Evolutionary conservation across 2,888 invertebrate species (phyloP), one percentile per base, ranked within the genome.

Genomic region (Pachycephus smyrnensis): DNA sequence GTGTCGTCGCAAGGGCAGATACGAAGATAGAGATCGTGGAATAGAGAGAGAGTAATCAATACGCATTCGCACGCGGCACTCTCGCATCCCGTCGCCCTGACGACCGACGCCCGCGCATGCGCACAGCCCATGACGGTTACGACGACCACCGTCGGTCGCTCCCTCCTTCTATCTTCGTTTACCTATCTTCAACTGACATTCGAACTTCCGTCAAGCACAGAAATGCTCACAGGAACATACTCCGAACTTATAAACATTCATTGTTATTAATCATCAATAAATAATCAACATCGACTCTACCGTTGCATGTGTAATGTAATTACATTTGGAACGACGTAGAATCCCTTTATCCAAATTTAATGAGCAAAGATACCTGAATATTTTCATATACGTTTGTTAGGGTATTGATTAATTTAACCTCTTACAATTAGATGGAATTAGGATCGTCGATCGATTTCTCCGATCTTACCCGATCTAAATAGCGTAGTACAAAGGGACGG

Each of bases 31-130:
- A 86, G 86, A 88, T 86, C 87, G 85, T 83, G 84, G 86, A 83
- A 86, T 80, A 83, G 83, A 86, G 85, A 82, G 84, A 86, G 80
- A 82, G 87, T 89, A 89, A 90, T 90, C 90, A 90, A 90, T 90
- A 90, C 89, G 87, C 85, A 89, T 88, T 88, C 87, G 84, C 88
- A 86, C 87, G 88, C 88, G 86, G 86, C 82, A 78, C 30, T 30
- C 69, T 86, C 80, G 86, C 86, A 86, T 88, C 86, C 86, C 86
- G 80, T 84, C 78, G 83, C 84, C 86, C 82, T 88, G 87, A 86
- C 81, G 82, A 89, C 89, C 80, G 82, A 85, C 81, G 83, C 82
- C 75, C 71, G 78, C 82, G 84, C 85, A 80, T 82, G 85, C 85
- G 71, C 71, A 33, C 71, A 31, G 12, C 71, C 71, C 23, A 23